These are phyloP conservation scores for Variabilichromis moorii DNA, from an alignment of 2,113 vertebrate genomes.

Conservation along the genomic window DNA sequence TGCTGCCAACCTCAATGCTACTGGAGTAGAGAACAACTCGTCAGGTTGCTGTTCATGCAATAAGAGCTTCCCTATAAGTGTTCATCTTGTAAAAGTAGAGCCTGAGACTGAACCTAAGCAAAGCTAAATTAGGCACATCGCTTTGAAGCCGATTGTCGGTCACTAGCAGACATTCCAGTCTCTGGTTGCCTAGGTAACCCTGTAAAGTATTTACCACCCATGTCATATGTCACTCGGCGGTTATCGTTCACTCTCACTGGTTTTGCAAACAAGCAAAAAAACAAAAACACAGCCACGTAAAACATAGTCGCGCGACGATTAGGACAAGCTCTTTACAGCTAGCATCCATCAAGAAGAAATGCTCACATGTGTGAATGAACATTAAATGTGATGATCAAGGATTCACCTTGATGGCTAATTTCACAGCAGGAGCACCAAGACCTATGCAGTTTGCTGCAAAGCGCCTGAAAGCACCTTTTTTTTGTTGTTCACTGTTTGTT, in stretches of 20 bases:
- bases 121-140: neutral
- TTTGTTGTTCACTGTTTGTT: neutral
- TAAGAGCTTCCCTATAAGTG: neutral
- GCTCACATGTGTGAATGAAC: neutral
- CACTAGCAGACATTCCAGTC: neutral
- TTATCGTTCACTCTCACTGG: neutral
- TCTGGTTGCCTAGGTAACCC: neutral
- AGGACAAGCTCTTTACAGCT: neutral
- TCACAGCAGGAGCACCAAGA: neutral
- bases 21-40: neutral
- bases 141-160: fast-evolving
- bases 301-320: neutral
- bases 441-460: neutral
- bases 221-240: neutral
- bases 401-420: neutral
- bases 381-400: neutral
- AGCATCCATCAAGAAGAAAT: neutral
- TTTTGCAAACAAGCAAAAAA: neutral
- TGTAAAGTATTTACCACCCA: neutral
- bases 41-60: neutral
- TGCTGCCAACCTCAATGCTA: neutral
- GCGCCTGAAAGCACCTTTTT: neutral
- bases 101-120: neutral
- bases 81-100: neutral
- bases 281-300: neutral